Base-by-base conservation (phyloP, 1,140 invertebrate genomes). In the Drosophila ogumai region DNA sequence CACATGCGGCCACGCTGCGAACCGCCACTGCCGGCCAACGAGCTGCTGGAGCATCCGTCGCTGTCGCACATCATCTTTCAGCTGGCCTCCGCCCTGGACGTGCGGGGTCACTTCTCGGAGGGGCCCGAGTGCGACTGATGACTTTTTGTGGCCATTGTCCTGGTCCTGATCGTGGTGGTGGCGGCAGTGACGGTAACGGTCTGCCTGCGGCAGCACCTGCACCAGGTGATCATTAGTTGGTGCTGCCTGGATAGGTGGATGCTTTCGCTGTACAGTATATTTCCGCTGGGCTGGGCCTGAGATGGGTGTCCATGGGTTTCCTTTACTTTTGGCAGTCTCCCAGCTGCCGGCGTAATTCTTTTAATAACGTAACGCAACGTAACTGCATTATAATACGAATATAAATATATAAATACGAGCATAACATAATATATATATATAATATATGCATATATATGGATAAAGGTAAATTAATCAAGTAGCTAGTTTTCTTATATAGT, bases 21-120 rank as follows among this genome's bases (percentile, higher is more conserved):
- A 85, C 98, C 98, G 17, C 94, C 96, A 4, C 92, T 99, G 67
- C 98, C 98, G 12, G 97, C 98, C 68, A 95, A 95, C 41, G 98
- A 99, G 67, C 94, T 99, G n/a, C 94, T 98, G 47, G 97, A 98
- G 75, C 96, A 98, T 91, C 96, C 97, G 9, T 94, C 95, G 17
- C 94, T 99, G 3, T 95, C 96, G 61, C 95, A 96, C 82, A 94
- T 97, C 46, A 95, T 98, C 34, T 93, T 98, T 56, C 97, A 98
- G 90, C 93, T 99, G 66, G 96, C 97, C 10, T 94, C 94, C 38
- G 95, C 96, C 68, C 93, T 99, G 34, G 97, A 98, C 93, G 97
- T 97, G 49, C 94, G 95, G 72, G 94, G 95, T 36, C 95, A 96
- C 91, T 97, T 97, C 90, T 93, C 95, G 75, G 95, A 96, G 79